Conservation (phyloP, 2,888 invertebrate species). For the Fragum fragum region DNA sequence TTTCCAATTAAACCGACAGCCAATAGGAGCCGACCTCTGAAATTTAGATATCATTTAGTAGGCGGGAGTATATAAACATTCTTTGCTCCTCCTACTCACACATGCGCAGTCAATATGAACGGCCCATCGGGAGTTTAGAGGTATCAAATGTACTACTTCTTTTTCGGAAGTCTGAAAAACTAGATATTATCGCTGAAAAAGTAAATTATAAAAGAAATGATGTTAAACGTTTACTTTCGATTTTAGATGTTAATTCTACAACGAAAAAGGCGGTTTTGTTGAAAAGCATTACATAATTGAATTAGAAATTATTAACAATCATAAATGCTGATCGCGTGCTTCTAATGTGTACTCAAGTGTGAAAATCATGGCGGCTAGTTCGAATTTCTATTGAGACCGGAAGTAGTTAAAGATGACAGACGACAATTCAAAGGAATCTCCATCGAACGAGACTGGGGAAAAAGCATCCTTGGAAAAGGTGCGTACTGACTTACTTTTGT, state of each 20-base stretch:
- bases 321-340: not conserved
- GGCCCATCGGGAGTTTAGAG: constrained; percentile 7
- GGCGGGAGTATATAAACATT: constrained; percentile 27
- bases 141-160: constrained; percentile 10
- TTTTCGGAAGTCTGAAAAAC: constrained; percentile 20
- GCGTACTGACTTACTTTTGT: not conserved
- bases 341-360: not conserved
- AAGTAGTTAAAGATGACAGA: constrained; percentile 15
- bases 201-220: not conserved
- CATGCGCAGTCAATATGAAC: constrained; percentile 49
- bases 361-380: not conserved
- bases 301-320: too few species aligned
- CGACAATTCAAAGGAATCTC: constrained; percentile 21
- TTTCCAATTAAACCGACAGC: constrained; percentile 65
- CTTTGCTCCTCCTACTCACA: constrained; percentile 39
- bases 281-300: too few species aligned
- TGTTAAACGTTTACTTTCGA: too few species aligned
- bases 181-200: not conserved
- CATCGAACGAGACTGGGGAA: not conserved
- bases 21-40: constrained; percentile 54
- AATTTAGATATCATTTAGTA: constrained; percentile 58
- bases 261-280: too few species aligned
- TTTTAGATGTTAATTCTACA: too few species aligned
- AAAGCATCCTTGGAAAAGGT: not conserved
- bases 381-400: not conserved